Evolutionary conservation across 2,113 vertebrate species (phyloP), one percentile per base, ranked within the genome.

Genomic region (Oxygymnocypris stewartii): DNA sequence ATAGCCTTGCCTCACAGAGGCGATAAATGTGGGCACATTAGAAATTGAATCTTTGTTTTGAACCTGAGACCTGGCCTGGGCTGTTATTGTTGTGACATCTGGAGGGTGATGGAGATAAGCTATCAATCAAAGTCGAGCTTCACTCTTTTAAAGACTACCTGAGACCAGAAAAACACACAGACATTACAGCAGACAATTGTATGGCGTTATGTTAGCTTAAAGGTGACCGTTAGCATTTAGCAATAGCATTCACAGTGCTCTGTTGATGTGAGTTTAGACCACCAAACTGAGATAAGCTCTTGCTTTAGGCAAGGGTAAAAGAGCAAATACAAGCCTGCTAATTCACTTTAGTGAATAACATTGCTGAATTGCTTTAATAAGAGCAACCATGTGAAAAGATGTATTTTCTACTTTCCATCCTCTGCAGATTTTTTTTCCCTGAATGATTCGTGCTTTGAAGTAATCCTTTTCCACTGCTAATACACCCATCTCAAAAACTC

Each of bases 31-130:
- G 74, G 88, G 88, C 82, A 84, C 79, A 82, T 86, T 86, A 87
- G 74, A 82, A 88, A 86, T 83, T 86, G 78, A 51, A 54, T 87
- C 88, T 92, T 90, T 89, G 76, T 91, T 87, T 83, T 87, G 37
- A 90, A 82, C 86, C 85, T 78, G 63, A 31, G 63, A 28, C 76
- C 73, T 76, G 59, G 77, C 81, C 74, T 16, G 75, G 75, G 59
- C 73, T 86, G 80, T 65, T 57, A 88, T 47, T 49, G 7, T 82
- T 20, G 44, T 90, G 88, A 90, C 79, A 85, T 61, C 31, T 84
- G 42, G 37, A 87, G 84, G 84, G 81, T 20, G 86, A 87, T 59
- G 57, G 63, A 88, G 85, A 89, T 79, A 84, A 84, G 76, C 65
- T 47, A 86, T 88, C 82, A 74, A 81, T 85, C 86, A 88, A 82